Base-by-base conservation (phyloP, 2,888 invertebrate species). In the Limenitis camilla region DNA sequence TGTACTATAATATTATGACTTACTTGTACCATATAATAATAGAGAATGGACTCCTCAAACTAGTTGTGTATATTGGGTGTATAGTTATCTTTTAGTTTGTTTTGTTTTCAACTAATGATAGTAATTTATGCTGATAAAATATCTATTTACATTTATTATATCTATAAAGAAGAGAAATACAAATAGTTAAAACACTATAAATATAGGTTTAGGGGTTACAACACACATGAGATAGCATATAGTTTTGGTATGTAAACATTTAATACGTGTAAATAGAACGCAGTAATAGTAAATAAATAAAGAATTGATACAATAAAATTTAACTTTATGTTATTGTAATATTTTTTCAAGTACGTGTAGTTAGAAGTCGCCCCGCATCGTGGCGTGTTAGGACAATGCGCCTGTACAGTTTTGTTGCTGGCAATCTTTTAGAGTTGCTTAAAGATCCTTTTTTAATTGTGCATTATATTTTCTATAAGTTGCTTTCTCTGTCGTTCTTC, bases 401-500 rank as follows among this genome's bases (percentile, higher is more conserved):
- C 72, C 71, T 74, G 75, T 69, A 72, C 61, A 66, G 63, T 73
- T 63, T 68, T 71, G 76, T 79, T 79, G 78, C 79, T 71, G 80
- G 78, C 76, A 71, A 72, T 72, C 72, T 72, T n/a, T 73, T 75
- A 67, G 71, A 67, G 66, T 73, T 71, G 66, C 64, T 19, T 19
- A 63, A 71, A 68, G 67, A 62, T 71, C 71, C 71, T 70, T 69
- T 73, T 81, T 79, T 76, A 80, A 83, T 77, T 83, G 82, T 84
- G 85, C 84, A 85, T 86, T 84, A 81, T 79, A 58, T 78, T 68
- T 71, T 81, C 76, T 78, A 79, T 85, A 84, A 83, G 84, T 86
- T 85, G 87, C 87, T 86, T 86, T 85, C 81, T 76, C 84, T 85
- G 82, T 85, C 84, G 80, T 85, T 83, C 80, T 83, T 81, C 81